These are phyloP conservation scores for Sitodiplosis mosellana DNA, from an alignment of 1,140 invertebrate species.

Conservation along the genomic window DNA sequence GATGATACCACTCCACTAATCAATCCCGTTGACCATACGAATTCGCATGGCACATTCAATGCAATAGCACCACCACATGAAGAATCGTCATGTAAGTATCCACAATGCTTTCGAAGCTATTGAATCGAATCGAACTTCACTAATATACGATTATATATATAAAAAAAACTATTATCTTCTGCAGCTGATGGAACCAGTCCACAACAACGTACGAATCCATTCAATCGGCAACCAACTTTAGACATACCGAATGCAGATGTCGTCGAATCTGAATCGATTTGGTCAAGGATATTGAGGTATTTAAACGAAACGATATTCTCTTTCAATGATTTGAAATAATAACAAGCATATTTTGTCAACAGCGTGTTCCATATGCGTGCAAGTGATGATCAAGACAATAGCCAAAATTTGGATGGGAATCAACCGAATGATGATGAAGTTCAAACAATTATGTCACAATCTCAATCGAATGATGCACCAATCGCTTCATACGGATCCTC, in stretches of 20 bases:
- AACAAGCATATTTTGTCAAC: too few species aligned
- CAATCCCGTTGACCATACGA: not conserved
- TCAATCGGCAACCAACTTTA: constrained; percentile 16
- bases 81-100: too few species aligned
- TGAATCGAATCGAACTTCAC: too few species aligned
- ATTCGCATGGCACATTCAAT: constrained; percentile 4
- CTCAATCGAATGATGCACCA: constrained; percentile 2
- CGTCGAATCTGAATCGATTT: too few species aligned
- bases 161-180: not conserved
- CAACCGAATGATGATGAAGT: constrained; percentile 6
- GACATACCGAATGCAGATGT: too few species aligned
- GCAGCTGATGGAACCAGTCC: not conserved
- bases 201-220: constrained; percentile 22
- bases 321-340: too few species aligned
- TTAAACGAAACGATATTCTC: too few species aligned
- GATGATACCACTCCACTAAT: constrained; percentile 31
- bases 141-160: too few species aligned
- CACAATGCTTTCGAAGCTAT: too few species aligned
- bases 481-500: constrained; percentile 3
- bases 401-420: constrained; percentile 13
- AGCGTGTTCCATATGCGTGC: too few species aligned
- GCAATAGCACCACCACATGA: not conserved
- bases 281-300: too few species aligned
- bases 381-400: constrained; percentile 1
- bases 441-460: not conserved